Base-by-base conservation (phyloP, 23 tunicate genomes). In the Ascidia mentula region DNA sequence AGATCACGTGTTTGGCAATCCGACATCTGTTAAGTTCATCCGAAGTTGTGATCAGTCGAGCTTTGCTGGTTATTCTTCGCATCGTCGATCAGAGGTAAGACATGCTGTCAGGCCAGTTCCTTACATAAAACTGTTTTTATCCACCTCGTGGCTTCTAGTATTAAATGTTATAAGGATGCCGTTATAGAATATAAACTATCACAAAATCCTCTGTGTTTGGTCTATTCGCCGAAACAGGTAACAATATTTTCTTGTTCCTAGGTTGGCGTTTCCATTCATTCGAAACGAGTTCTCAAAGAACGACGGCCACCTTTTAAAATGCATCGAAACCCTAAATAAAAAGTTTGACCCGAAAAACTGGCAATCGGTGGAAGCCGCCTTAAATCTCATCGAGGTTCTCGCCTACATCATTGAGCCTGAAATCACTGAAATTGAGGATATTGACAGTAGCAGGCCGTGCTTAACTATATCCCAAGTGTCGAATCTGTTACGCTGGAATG, bases 1-100 rank as follows among this genome's bases (percentile, higher is more conserved):
- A 80, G 39, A 81, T 87, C 38, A 74, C 60, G 26, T 31, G 40
- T 24, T 42, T 87, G 9, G 82, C 86, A 0, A 18, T 87, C 22
- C 30, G n/a, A 4, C 82, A 86, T 30, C 73, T 79, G 24, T 18
- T 26, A 38, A 72, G 75, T 39, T 6, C 38, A 34, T 86, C 80
- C 0, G 46, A 78, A 24, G 61, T 35, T 32, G 84, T 86, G 8
- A 38, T 24, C 30, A 46, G 40, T 40, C 81, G 85, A 28, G 91
- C 78, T 0, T 74, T 76, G 40, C 37, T 80, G 0, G 86, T 81
- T 38, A 75, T 87, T 34, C 37, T 33, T 7, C 45, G 34, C 12
- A 20, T 77, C 17, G 45, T 40, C 31, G 37, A 33, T 7, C 45
- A 39, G 31, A 77, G 80, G 80, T 77, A 77, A 77, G 69, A 31